Base-by-base conservation (phyloP, 2,888 invertebrate genomes). In the Eledona agricola region DNA sequence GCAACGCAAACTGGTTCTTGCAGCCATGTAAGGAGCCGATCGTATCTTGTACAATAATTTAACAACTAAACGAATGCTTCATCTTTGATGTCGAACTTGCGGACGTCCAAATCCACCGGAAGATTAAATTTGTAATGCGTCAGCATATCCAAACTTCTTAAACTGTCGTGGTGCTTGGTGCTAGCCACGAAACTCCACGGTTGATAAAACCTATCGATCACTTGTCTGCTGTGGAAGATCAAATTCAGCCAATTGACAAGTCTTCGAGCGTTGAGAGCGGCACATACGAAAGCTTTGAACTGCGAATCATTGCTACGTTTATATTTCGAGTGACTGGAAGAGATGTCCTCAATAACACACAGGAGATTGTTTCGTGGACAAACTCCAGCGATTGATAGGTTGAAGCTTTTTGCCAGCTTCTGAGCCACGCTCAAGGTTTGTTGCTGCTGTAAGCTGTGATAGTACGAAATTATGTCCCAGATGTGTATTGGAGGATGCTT, bases 251-350 rank as follows among this genome's bases (percentile, higher is more conserved):
- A 97, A 35, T 86, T 80, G 1, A 93, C 91, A 60, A 97, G 80
- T 76, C 91, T 90, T 67, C 89, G 89, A 42, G 88, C 83, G 78
- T 90, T 90, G 69, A 15, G 79, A 72, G 90, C 96, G 15, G 93
- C 88, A 76, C 94, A 96, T 31, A 97, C 83, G 71, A 97, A 93
- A 0, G 96, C 96, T 77, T 96, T 96, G 71, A 96, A 96, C 76
- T 95, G 94, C n/a, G 96, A 90, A 79, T 96, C 96, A 58, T 85
- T 88, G 69, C 93, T 93, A 64, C 96, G 82, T 72, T 95, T 94
- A 64, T 94, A 90, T 0, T 89, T 89, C 3, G 84, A 84, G 74
- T 97, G 96, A 13, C 90, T 87, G 6, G 88, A 83, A 38, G 93
- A 82, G 52, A 97, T 93, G 67, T 88, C 90, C 22, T 94, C 94